These are phyloP conservation scores for Callocephalon fimbriatum DNA, from an alignment of 2,113 vertebrate genomes.

Conservation along the genomic window DNA sequence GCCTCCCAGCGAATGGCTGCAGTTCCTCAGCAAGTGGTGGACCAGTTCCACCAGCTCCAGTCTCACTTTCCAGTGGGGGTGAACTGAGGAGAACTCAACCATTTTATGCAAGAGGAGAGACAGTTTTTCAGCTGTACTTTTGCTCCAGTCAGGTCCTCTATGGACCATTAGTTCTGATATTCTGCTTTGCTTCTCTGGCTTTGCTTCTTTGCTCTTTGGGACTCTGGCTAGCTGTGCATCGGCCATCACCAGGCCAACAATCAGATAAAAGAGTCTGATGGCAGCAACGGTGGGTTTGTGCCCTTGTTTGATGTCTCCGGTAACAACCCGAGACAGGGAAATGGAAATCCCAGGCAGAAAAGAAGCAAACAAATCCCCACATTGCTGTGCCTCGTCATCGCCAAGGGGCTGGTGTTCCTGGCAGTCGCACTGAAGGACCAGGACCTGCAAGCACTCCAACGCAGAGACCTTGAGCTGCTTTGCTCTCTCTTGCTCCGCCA, in stretches of 20 bases:
- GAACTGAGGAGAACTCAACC: slow-evolving; percentile 80
- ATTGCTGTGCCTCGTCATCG: slow-evolving; percentile 44
- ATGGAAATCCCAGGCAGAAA: slow-evolving; percentile 92
- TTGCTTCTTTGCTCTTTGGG: slow-evolving; percentile 19
- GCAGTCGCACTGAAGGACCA: slow-evolving; percentile 87
- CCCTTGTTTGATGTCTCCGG: slow-evolving; percentile 89
- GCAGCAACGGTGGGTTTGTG: slow-evolving; percentile 81
- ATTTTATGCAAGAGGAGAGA: slow-evolving; percentile 83
- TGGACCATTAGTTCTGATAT: slow-evolving; percentile 82
- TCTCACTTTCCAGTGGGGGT: slow-evolving; percentile 92
- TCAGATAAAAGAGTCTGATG: slow-evolving; percentile 82
- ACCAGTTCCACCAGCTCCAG: slow-evolving; percentile 84
- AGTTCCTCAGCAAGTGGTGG: slow-evolving; percentile 78
- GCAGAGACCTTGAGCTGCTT: slow-evolving; percentile 83
- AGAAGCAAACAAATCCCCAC: slow-evolving; percentile 86
- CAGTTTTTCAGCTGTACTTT: slow-evolving; percentile 81
- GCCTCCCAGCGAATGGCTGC: slow-evolving; percentile 80
- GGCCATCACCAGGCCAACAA: slow-evolving; percentile 84
- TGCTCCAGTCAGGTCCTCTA: slow-evolving; percentile 84
- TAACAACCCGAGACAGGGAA: slow-evolving; percentile 80
- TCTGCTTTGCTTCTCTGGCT: slow-evolving; percentile 58
- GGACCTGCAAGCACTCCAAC: slow-evolving; percentile 83
- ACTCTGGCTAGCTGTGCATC: slow-evolving; percentile 81
- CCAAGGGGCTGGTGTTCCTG: slow-evolving; percentile 63
- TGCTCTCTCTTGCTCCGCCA: slow-evolving; percentile 87